Conservation (phyloP, 2,113 vertebrate genomes). For the Amphiprion percula region DNA sequence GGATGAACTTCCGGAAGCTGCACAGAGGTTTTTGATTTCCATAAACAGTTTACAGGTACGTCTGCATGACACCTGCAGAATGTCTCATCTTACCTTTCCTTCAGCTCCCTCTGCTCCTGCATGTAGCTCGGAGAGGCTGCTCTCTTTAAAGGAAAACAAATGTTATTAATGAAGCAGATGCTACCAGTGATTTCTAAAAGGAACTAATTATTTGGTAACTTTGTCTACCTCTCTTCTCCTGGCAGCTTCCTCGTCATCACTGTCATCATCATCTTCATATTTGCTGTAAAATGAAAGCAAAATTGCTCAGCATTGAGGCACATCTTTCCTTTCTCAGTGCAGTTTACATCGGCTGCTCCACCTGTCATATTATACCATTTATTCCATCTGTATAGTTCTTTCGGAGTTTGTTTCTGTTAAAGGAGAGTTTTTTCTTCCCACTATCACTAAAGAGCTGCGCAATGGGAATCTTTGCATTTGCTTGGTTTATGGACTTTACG, state of each 20-base stretch:
- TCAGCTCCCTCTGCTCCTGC: slow-evolving; percentile 90
- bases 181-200: neutral
- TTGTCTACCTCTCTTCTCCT: slow-evolving; percentile 70
- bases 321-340: neutral
- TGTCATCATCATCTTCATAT: slow-evolving; percentile 90
- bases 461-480: no score
- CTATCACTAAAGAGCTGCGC: no score
- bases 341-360: neutral
- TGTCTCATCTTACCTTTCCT: slow-evolving; percentile 83
- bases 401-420: no score
- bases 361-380: neutral
- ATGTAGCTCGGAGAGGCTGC: slow-evolving; percentile 86
- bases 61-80: rapidly evolving
- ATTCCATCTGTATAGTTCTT: no score
- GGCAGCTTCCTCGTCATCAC: slow-evolving; percentile 77
- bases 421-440: no score
- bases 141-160: slow-evolving; percentile 68
- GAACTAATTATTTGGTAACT: no score
- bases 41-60: neutral
- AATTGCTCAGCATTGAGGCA: neutral
- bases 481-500: no score
- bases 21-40: neutral
- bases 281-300: slow-evolving; percentile 81
- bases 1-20: slow-evolving; percentile 89
- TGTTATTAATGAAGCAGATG: neutral